Evolutionary conservation across 2,888 invertebrate genomes (phyloP), one percentile per base, ranked within the genome.

Genomic region (Drosophila kokeensis): DNA sequence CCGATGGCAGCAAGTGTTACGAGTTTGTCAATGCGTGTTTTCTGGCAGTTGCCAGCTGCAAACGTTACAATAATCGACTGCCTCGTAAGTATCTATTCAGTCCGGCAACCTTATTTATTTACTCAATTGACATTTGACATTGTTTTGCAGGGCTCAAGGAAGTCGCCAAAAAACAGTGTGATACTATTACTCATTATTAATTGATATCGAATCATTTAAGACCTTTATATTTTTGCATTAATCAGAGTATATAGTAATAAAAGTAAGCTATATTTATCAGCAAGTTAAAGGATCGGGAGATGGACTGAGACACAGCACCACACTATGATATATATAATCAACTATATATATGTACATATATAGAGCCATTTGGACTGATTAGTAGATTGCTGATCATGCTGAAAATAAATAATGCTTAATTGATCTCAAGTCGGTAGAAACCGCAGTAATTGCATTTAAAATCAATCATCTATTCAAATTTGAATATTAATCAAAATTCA

Each of bases 111-210:
- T 21, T 5, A 32, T 15, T 48, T 24, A 0, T 11, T 29, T n/a
- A 48, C 0, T 32, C 8, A 8, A 34, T 36, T 27, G n/a, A 18
- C 11, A 45, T 40, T 15, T 45, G 11, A 29, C 21, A 45, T 11
- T 50, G n/a, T n/a, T 29, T 67, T 76, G 10, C 71, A 78, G 77
- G 77, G 4, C 61, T 78, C 15, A 71, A 64, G 24, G 80, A 79
- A 42, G 34, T 78, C 3, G 64, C 34, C 11, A 75, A 52, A 32
- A 75, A 50, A 10, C 66, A 75, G 10, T 77, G 77, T 40, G 48
- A 52, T 7, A 58, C n/a, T 4, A n/a, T 38, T 11, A 30, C 15
- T 30, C 21, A 21, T 21, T 42, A 45, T 10, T 32, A 55, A 40
- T 13, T 13, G 24, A n/a, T 13, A 32, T 27, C 42, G 8, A 42